Evolutionary conservation across 2,113 vertebrate species (phyloP).

Genomic region (Heteronetta atricapilla): DNA sequence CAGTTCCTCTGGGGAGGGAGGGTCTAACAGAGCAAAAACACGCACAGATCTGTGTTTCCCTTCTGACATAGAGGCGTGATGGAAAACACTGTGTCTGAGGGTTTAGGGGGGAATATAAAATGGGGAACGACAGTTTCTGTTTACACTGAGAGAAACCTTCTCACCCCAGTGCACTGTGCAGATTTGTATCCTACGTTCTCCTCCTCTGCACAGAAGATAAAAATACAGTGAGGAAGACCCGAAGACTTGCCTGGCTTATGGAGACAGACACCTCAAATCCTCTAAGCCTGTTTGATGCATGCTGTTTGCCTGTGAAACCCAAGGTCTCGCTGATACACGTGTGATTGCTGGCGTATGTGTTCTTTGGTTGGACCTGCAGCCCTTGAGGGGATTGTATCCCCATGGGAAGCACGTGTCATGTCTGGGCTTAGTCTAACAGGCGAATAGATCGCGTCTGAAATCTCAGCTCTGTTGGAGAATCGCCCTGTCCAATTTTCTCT

Average conservation of each 20-base stretch:
- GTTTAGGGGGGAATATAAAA: not conserved
- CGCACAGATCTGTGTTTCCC: not conserved
- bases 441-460: not conserved
- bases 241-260: not conserved
- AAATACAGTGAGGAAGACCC: not conserved
- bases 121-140: not conserved
- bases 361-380: not conserved
- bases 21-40: not conserved
- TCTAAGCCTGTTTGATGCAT: not conserved
- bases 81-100: not conserved
- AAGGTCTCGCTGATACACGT: rapidly evolving
- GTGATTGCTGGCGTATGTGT: not conserved
- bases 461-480: not conserved
- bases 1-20: not conserved
- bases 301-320: not conserved
- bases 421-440: not conserved
- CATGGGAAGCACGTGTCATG: not conserved
- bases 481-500: not conserved
- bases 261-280: not conserved
- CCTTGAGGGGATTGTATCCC: not conserved
- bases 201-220: not conserved
- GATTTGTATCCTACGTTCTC: not conserved
- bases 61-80: not conserved
- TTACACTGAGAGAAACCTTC: not conserved
- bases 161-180: not conserved